Base-by-base conservation (phyloP, 2,888 invertebrate genomes). In the Drosophila pseudotalamancana region DNA sequence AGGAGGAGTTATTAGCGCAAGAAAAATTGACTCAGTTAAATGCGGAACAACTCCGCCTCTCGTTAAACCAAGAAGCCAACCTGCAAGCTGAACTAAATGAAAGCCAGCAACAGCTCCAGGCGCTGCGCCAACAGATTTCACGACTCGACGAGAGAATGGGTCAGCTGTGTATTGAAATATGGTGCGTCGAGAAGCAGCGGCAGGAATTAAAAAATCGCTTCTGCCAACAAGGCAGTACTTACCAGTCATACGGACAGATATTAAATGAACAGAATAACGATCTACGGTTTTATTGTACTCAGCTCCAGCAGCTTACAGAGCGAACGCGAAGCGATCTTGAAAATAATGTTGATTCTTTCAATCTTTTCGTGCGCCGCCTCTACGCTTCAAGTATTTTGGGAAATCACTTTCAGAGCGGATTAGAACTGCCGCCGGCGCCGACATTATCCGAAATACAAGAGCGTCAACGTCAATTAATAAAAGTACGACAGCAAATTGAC, bases 311-410 rank as follows among this genome's bases (percentile, higher is more conserved):
- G 9, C 45, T 12, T 12, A 9, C 12, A 12, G 19, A 45, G 9
- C 9, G 16, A 14, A 27, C 46, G 1, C 25, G 18, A 4, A 8
- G 18, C 9, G 1, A 19, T 18, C 37, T 37, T 3, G 9, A 18
- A 27, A 49, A 35, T 6, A 39, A 40, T 9, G 45, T 63, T 11
- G 37, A 43, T 6, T 37, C 37, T 14, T 68, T 60, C 16, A 77
- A 72, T 48, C 23, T 50, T 2, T 16, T 39, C 5, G 43, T 56
- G 23, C 34, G 50, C 9, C 29, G 53, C 3, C 29, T 72, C 8
- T 25, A 39, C 9, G 57, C 48, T 8, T 42, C 35, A 21, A n/a
- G 45, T 8, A 14, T 23, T 3, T 31, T 31, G 4, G 23, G 23
- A 16, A 29, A 35, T 3, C 3, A 11, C 3, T 16, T 5, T 8